Evolutionary conservation across 2,113 vertebrate species (phyloP).

Genomic region (Mirounga angustirostris): DNA sequence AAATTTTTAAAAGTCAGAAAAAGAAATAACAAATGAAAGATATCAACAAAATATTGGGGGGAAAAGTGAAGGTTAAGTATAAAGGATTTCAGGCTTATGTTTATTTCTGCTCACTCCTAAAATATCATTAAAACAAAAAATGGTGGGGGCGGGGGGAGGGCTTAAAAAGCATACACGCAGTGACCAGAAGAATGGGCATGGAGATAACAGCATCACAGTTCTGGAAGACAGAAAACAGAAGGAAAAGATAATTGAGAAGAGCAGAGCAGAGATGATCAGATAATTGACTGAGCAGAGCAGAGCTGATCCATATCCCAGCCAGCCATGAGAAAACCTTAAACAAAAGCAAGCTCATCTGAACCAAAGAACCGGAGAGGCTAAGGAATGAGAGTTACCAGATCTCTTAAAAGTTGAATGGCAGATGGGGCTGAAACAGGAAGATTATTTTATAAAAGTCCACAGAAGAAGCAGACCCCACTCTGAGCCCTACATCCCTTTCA

Average conservation of each 20-base stretch:
- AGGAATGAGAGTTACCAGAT: neutral
- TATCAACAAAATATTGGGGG: neutral
- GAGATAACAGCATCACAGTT: neutral
- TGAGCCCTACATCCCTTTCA: neutral
- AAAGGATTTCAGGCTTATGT: neutral
- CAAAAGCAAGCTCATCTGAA: neutral
- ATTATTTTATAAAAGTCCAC: neutral
- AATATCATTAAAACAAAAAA: neutral
- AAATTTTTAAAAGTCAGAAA: neutral
- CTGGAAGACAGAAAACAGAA: neutral
- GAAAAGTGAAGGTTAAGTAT: neutral
- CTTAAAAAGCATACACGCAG: neutral
- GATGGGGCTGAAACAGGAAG: neutral
- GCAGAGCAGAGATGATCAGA: too few species aligned
- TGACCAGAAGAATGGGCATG: neutral
- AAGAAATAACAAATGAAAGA: conserved; percentile 28
- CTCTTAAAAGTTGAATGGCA: neutral
- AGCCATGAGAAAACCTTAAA: neutral
- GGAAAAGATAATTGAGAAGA: neutral
- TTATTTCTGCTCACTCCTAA: neutral
- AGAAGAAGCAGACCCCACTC: neutral
- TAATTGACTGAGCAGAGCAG: neutral
- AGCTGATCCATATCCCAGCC: neutral
- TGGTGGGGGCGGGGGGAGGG: neutral
- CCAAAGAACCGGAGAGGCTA: neutral